Conservation (phyloP, 2,113 vertebrate species). For the Regulus satrapa region DNA sequence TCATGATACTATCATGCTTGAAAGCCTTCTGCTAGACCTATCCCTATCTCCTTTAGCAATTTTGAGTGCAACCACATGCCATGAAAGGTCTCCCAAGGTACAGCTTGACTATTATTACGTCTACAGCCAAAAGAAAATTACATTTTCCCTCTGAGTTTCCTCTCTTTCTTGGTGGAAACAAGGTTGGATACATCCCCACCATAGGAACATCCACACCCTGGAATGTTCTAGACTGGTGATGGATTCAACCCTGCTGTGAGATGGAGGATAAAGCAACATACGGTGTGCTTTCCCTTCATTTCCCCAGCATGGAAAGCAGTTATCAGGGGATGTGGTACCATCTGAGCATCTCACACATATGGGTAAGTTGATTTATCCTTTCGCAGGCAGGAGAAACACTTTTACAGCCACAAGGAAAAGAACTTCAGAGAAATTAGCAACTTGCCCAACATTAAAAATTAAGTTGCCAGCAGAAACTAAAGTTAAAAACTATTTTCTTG, state of each 20-base stretch:
- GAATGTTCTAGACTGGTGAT: background rate
- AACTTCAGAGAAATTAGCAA: background rate
- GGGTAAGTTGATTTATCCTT: background rate
- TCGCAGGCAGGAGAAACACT: background rate
- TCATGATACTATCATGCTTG: background rate
- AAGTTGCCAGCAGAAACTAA: background rate
- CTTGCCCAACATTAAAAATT: background rate
- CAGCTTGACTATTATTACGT: background rate
- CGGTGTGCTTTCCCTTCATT: background rate
- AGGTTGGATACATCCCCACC: background rate
- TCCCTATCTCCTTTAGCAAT: background rate
- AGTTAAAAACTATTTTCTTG: background rate
- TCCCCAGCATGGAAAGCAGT: fast-evolving
- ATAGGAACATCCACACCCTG: background rate
- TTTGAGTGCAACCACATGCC: background rate
- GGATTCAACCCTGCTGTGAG: background rate
- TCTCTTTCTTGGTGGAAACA: background rate
- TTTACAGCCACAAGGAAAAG: background rate
- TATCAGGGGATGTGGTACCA: background rate
- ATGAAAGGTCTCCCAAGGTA: background rate
- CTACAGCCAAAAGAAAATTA: background rate
- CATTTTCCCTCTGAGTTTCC: background rate
- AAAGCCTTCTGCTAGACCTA: background rate
- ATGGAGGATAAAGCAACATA: background rate
- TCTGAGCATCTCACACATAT: background rate